Percentiles rank a stretch among this genome's conserved stretches.
Conservation (phyloP, 2,797 vertebrate genomes). For the Dermochelys coriacea region DNA sequence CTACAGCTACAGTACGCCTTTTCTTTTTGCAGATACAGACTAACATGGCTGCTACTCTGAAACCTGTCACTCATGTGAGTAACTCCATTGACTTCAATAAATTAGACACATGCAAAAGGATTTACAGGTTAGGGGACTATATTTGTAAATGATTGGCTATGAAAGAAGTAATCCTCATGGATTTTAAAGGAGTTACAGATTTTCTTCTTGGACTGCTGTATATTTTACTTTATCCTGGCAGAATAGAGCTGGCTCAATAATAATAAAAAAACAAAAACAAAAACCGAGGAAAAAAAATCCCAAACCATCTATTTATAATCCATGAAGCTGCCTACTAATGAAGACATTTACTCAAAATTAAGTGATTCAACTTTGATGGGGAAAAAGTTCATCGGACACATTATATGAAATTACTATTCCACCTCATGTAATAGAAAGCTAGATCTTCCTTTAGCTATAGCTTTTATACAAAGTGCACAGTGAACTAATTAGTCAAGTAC, state of each 20-base stretch:
- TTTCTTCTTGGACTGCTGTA: conserved; percentile 13
- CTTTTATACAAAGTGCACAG: neutral
- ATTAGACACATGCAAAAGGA: rapidly evolving
- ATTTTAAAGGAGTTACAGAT: conserved; percentile 5
- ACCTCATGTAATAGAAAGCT: conserved; percentile 33
- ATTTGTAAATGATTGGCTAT: neutral
- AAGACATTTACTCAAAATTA: conserved; percentile 59
- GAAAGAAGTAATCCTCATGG: conserved; percentile 15
- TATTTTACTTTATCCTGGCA: conserved; percentile 10
- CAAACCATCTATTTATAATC: conserved; percentile 48
- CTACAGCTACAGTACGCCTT: too few species aligned
- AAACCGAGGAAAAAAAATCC: neutral
- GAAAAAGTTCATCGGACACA: conserved; percentile 35
- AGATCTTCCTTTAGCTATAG: conserved; percentile 41
- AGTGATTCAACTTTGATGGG: conserved; percentile 4
- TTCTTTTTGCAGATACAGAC: too few species aligned
- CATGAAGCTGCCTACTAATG: conserved; percentile 33
- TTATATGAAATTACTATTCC: conserved; percentile 47
- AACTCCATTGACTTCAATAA: neutral
- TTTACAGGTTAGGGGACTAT: conserved; percentile 2
- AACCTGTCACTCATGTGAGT: neutral
- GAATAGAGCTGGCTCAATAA: conserved; percentile 48
- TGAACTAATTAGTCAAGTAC: conserved; percentile 19
- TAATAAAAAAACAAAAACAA: neutral
- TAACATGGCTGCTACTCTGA: too few species aligned